A percentile compares a stretch with the other conserved stretches of the same genome.
Evolutionary conservation across 2,797 vertebrate genomes (phyloP).

Genomic region (Erpetoichthys calabaricus): DNA sequence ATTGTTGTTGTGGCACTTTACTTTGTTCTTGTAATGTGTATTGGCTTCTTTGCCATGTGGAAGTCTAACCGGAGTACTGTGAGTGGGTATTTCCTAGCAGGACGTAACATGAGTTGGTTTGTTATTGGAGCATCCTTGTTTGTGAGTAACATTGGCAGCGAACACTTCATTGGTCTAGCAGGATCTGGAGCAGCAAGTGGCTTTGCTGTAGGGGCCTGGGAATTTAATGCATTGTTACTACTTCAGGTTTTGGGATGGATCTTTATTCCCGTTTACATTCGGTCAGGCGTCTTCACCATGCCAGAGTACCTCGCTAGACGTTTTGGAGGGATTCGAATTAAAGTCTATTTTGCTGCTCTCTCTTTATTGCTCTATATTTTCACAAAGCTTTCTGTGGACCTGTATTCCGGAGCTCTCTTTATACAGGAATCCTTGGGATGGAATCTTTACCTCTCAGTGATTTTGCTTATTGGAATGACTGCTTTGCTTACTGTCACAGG

Average conservation of each 20-base stretch:
- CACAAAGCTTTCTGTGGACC: constrained; percentile 93
- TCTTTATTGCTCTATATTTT: constrained; percentile 92
- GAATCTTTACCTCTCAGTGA: constrained; percentile 90
- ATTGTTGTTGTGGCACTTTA: constrained; percentile 87
- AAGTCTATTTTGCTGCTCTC: constrained; percentile 84
- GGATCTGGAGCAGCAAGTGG: constrained; percentile 95
- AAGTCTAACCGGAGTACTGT: constrained; percentile 91
- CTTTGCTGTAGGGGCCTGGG: constrained; percentile 95
- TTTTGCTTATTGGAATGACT: constrained; percentile 86
- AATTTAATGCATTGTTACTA: constrained; percentile 92
- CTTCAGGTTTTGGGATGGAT: constrained; percentile 97
- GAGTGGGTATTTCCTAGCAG: constrained; percentile 93
- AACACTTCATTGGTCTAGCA: constrained; percentile 97
- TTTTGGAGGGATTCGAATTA: constrained; percentile 84
- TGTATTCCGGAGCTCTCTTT: constrained; percentile 94
- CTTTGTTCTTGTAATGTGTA: constrained; percentile 82
- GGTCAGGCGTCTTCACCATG: constrained; percentile 94
- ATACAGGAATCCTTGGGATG: constrained; percentile 95
- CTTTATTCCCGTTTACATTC: constrained; percentile 93
- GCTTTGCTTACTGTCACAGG: constrained; percentile 87
- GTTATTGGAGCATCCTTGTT: constrained; percentile 91
- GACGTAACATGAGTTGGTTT: constrained; percentile 91
- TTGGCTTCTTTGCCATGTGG: constrained; percentile 94
- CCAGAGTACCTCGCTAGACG: constrained; percentile 93
- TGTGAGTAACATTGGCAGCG: constrained; percentile 98